Evolutionary conservation across 1,140 invertebrate genomes (phyloP), one percentile per base, ranked within the genome.

Genomic region (Rhagoletis zephyria): DNA sequence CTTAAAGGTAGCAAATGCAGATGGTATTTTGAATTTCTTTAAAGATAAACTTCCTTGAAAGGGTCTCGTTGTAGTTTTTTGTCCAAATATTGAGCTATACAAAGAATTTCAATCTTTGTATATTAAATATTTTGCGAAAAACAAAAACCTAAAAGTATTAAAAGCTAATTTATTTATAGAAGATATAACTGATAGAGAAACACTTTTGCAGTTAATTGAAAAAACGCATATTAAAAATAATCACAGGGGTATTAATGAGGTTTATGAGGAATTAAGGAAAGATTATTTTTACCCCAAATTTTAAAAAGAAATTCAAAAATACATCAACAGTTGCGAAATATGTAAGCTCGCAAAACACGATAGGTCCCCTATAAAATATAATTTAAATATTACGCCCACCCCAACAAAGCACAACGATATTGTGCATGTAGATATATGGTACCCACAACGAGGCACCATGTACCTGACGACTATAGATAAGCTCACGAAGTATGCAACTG

Each of bases 321-420:
- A 64, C n/a, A 64, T 56, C 4, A 56, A 56, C 51, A 56, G 9
- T 56, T 56, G 51, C 51, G 51, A 56, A 56, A 56, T 9, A 56
- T 56, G 51, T 9, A 56, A 56, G 51, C 51, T 56, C 4, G 56
- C 85, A n/a, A 86, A 86, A 42, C 59, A 63, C 63, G 86, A 87
- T n/a, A 48, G 86, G n/a, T 67, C 65, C 0, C 86, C 64, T 30
- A 70, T 51, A 7, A 51, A 67, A 87, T 61, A 63, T 9, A 74
- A 14, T 65, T 87, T 87, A n/a, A 51, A 70, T 51, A 65, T 87
- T 70, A 87, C 86, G 12, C 42, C 65, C n/a, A 87, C 86, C 16
- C 86, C n/a, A 9, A 40, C 3, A 7, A 65, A 87, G 12, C 45
- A 67, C 10, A 56, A 87, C 4, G 45, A 19, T n/a, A 81, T 74